These are phyloP conservation scores for Antechinus flavipes DNA, from an alignment of 2,113 vertebrate genomes.

Conservation along the genomic window DNA sequence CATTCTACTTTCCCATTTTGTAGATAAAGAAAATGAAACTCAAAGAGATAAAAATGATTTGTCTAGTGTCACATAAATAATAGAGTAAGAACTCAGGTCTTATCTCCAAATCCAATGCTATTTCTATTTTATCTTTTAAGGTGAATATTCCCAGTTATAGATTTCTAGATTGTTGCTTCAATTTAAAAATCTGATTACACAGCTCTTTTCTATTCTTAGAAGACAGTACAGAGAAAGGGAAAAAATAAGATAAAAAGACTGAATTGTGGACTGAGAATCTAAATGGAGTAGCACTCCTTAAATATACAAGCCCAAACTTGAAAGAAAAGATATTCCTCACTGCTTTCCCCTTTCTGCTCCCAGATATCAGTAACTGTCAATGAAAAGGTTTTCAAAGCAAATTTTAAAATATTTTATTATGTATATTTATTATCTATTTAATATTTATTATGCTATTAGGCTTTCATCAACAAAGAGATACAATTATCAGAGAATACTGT, in stretches of 20 bases:
- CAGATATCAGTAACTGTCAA: neutral
- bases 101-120: neutral
- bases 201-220: neutral
- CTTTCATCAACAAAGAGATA: neutral
- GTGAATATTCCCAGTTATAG: neutral
- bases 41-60: conserved; percentile 4
- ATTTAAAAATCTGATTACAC: neutral
- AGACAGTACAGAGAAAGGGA: neutral
- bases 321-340: neutral
- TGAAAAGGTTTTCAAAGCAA: conserved; percentile 37
- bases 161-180: neutral
- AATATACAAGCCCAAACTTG: neutral
- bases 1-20: neutral
- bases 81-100: neutral
- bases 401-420: neutral
- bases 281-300: neutral
- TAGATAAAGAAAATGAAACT: neutral
- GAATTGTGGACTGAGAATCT: neutral
- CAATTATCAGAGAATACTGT: neutral
- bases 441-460: neutral
- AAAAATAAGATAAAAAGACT: neutral
- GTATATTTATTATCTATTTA: too few species aligned
- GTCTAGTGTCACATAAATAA: neutral
- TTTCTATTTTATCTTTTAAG: neutral
- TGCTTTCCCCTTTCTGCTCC: neutral